Conservation (phyloP, 1,140 invertebrate genomes). For the Contarinia nasturtii region DNA sequence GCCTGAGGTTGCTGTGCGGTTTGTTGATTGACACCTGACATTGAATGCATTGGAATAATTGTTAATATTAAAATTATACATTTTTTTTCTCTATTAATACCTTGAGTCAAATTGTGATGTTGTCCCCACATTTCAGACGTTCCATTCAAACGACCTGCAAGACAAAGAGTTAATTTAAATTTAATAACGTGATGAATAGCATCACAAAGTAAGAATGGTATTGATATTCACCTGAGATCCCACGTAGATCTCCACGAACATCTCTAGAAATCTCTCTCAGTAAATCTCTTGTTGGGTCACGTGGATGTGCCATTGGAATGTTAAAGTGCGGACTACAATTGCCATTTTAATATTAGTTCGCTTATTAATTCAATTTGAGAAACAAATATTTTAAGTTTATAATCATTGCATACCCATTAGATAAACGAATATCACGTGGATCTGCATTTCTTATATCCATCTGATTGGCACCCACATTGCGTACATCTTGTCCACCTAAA, state of each 20-base stretch:
- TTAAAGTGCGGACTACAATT: constrained; percentile 4
- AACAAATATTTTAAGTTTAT: too few relatives aligned
- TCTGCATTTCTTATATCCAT: constrained; percentile 23
- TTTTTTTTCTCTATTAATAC: constrained; percentile 1
- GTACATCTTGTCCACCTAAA: constrained; percentile 15
- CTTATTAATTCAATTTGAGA: too few relatives aligned
- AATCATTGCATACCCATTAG: constrained; percentile 7
- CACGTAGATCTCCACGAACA: constrained; percentile 41
- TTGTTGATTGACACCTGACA: constrained; percentile 22
- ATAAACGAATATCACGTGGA: constrained; percentile 27
- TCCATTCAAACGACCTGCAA: constrained; percentile 19
- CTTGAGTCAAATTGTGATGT: constrained; percentile 27
- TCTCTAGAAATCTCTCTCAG: too few relatives aligned
- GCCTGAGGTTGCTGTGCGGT: constrained; percentile 2
- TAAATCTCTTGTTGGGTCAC: constrained; percentile 36
- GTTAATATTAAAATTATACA: constrained; percentile 10
- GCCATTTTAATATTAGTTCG: too few relatives aligned
- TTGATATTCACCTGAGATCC: constrained; percentile 32
- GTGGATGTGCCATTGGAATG: constrained; percentile 34
- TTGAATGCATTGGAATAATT: constrained; percentile 11
- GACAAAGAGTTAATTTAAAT: too few relatives aligned
- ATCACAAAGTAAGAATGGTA: constrained; percentile 38
- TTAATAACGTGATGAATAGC: constrained; percentile 25
- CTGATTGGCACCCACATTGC: constrained; percentile 1
- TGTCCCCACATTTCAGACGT: constrained; percentile 61